phyloP scores from a whole-genome alignment of 2,888 invertebrate species.

The Noctua fimbriata region DNA sequence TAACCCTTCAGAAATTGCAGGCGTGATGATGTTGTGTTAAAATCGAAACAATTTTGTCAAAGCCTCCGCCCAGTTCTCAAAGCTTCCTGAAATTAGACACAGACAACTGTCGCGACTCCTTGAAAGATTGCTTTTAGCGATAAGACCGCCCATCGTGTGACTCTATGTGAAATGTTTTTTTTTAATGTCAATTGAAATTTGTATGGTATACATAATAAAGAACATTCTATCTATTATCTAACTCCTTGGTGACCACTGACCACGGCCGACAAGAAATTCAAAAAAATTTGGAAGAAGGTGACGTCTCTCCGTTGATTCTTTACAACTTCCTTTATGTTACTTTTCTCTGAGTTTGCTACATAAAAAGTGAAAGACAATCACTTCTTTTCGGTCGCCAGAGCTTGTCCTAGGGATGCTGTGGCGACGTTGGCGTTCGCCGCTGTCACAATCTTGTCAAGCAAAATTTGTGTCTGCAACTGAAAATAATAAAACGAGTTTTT shows the following conservation, averaged over 20 bases:
- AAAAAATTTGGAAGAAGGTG: not conserved
- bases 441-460: slow-evolving; percentile 85
- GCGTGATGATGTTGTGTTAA: not conserved
- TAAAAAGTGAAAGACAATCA: slow-evolving; percentile 67
- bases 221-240: not conserved
- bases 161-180: not conserved
- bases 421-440: slow-evolving; percentile 84
- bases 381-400: slow-evolving; percentile 85
- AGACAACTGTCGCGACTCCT: not conserved
- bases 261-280: not conserved
- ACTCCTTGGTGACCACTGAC: not conserved
- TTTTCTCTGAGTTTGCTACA: slow-evolving; percentile 37
- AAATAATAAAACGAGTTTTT: slow-evolving; percentile 1
- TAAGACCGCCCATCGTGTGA: not conserved
- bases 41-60: not conserved
- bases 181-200: not conserved
- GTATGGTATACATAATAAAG: not conserved
- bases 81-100: too few relatives aligned
- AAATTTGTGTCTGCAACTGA: slow-evolving; percentile 82
- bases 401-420: slow-evolving; percentile 86
- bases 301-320: not conserved
- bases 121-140: not conserved
- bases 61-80: not conserved
- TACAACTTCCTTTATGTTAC: slow-evolving; percentile 23
- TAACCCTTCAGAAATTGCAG: not conserved